phyloP scores from a whole-genome alignment of 2,113 vertebrate species.

The Amia ocellicauda region DNA sequence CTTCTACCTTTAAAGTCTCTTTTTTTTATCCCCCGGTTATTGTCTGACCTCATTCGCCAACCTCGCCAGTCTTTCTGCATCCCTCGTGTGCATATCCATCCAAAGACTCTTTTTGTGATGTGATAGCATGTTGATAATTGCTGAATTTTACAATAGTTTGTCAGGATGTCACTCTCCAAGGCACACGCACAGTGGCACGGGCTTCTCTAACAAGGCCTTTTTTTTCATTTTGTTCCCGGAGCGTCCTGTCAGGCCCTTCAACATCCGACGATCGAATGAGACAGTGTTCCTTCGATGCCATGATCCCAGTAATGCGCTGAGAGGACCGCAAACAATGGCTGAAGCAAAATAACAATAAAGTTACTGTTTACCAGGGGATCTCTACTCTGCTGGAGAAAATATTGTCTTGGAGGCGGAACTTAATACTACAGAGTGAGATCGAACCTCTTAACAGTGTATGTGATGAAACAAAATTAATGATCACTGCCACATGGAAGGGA shows the following conservation, averaged over 20 bases:
- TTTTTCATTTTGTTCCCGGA: background rate
- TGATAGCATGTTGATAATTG: slow-evolving; percentile 3
- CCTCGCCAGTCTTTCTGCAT: background rate
- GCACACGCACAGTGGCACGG: background rate
- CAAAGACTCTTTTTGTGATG: background rate
- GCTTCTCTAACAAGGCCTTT: background rate
- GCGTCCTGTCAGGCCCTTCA: background rate
- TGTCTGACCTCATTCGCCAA: background rate
- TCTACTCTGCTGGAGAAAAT: slow-evolving; percentile 6
- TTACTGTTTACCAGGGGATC: slow-evolving; percentile 12
- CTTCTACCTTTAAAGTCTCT: no score
- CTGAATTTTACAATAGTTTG: slow-evolving; percentile 3
- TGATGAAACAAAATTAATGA: slow-evolving; percentile 12
- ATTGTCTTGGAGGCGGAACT: slow-evolving; percentile 11
- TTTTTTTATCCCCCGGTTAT: background rate
- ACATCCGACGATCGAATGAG: background rate
- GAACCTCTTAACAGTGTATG: background rate
- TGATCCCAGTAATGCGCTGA: background rate
- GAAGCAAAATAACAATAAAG: slow-evolving; percentile 15
- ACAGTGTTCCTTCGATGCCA: background rate
- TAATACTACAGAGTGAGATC: slow-evolving; percentile 16
- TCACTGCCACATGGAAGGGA: no score
- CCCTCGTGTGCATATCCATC: background rate
- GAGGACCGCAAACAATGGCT: slow-evolving; percentile 5
- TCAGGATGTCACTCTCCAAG: background rate